Base-by-base conservation (phyloP, 2,888 invertebrate genomes). In the Anarsia innoxiella region DNA sequence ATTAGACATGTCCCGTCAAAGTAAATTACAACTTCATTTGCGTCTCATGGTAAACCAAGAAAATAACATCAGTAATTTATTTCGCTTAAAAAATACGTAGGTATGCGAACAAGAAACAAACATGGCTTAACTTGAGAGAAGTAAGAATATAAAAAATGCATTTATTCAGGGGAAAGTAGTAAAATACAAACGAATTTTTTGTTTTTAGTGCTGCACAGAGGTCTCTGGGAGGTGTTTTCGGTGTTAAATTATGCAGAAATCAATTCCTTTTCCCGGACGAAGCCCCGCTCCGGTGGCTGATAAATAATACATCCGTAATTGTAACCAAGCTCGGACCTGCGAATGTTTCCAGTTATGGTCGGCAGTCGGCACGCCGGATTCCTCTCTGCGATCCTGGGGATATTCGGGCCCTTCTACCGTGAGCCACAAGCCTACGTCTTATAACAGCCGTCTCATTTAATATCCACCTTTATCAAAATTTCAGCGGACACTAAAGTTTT, bases 161-260 rank as follows among this genome's bases (percentile, higher is more conserved):
- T 73, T 69, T 66, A 72, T 71, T 69, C 66, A 53, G 60, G 64
- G 52, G 59, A 65, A 70, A 69, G 75, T 72, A 73, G 73, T 80
- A 75, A 76, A 80, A 75, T 68, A 73, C 76, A 72, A 73, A 73
- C 67, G 68, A 76, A 80, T 79, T 75, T 74, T 78, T 79, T 79
- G 77, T 76, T 82, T 80, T 79, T 74, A 78, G 72, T 71, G 66
- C 66, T 63, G 57, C 61, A 53, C 66, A 66, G 67, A 67, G 69
- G 70, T 71, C 73, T 70, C 70, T 46, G 64, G 56, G 64, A 79
- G 73, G 73, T 75, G 78, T 80, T 82, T 76, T 72, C 70, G 63
- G 62, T 77, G 67, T 64, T 83, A 79, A 84, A 83, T 83, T 82
- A 84, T 84, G 79, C 76, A 84, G 70, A 83, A 79, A 83, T 83